Percentiles rank a stretch among this genome's conserved stretches.
Evolutionary conservation across 2,113 vertebrate genomes (phyloP).

Genomic region (Puma concolor): DNA sequence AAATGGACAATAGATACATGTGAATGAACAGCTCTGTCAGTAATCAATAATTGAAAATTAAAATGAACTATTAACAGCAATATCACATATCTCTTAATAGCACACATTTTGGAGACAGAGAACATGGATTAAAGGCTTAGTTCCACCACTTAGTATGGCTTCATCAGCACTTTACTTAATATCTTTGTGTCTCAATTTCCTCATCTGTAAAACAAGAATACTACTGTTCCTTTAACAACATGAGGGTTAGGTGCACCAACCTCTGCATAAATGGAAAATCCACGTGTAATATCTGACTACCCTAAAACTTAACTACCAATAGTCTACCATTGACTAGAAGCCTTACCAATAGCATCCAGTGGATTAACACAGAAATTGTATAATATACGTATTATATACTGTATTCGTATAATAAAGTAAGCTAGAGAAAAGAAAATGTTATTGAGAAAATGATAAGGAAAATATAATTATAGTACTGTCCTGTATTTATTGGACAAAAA

Average conservation of each 20-base stretch:
- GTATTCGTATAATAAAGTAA: not conserved
- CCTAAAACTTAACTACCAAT: not conserved
- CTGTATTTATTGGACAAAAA: not conserved
- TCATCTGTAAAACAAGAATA: not conserved
- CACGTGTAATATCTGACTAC: not conserved
- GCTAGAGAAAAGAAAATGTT: not conserved
- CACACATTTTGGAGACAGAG: not conserved
- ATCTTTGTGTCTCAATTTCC: not conserved
- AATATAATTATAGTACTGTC: not conserved
- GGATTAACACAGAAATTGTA: not conserved
- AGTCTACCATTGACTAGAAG: not conserved
- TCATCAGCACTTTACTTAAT: not conserved
- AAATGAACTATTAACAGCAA: not conserved
- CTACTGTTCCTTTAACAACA: not conserved
- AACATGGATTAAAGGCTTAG: not conserved
- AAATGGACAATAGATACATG: not conserved
- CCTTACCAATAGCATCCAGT: not conserved
- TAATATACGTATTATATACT: not conserved
- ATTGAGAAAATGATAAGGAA: not conserved
- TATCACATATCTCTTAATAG: not conserved
- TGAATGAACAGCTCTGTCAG: not conserved
- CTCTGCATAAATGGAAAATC: not conserved
- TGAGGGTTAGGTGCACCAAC: not conserved
- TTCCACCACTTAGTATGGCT: not conserved
- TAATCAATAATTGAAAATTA: not conserved